Evolutionary conservation across 2,888 invertebrate species (phyloP).

Genomic region (Yponomeuta sedellus): DNA sequence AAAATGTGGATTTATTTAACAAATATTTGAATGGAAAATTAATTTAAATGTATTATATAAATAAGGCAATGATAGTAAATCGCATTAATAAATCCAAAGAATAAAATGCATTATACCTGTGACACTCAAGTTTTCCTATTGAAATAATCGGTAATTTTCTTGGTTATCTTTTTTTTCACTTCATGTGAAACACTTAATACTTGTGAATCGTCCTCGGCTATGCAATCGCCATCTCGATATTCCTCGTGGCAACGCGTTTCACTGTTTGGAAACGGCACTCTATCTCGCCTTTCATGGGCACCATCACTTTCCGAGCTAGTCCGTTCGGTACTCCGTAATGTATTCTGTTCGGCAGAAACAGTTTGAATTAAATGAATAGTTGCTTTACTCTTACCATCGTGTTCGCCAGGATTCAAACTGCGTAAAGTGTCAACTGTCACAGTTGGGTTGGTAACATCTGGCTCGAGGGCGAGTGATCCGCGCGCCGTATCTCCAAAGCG

Average conservation of each 20-base stretch:
- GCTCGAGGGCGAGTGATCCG: background rate
- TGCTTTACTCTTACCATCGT: no score
- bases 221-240: background rate
- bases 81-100: background rate
- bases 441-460: background rate
- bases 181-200: constrained; percentile 24
- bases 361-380: no score
- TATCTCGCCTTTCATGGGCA: background rate
- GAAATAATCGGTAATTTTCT: constrained; percentile 66
- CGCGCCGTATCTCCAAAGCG: background rate
- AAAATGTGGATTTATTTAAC: no score
- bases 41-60: background rate
- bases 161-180: constrained; percentile 47
- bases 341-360: background rate
- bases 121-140: constrained; percentile 37
- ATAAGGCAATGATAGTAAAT: background rate
- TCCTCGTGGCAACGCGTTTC: background rate
- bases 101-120: background rate
- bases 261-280: background rate
- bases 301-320: background rate
- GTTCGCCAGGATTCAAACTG: background rate
- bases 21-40: no score
- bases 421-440: background rate
- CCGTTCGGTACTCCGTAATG: background rate
- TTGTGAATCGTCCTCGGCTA: constrained; percentile 2